Conservation (phyloP, 2,113 vertebrate species). For the Carollia perspicillata region DNA sequence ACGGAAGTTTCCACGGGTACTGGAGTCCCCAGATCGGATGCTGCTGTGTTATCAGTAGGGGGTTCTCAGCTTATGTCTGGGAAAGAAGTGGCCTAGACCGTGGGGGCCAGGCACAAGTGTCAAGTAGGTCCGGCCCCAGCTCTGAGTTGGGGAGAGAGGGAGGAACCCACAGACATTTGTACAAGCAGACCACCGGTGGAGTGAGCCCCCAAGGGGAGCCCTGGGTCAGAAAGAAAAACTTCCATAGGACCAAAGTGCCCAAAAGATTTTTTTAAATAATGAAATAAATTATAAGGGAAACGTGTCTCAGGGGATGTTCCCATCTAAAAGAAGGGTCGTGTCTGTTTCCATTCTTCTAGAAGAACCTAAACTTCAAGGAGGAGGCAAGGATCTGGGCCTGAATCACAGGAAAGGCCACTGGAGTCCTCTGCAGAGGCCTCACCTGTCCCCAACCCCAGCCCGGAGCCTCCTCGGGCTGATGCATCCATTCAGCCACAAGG, state of each 20-base stretch:
- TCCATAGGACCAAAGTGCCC: neutral
- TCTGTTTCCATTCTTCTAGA: neutral
- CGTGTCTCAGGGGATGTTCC: neutral
- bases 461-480: neutral
- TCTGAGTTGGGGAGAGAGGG: neutral
- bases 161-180: neutral
- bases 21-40: neutral
- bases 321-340: neutral
- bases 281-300: neutral
- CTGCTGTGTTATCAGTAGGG: neutral
- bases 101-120: accelerated
- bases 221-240: neutral
- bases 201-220: neutral
- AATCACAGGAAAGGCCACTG: neutral
- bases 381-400: neutral
- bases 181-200: too few relatives aligned
- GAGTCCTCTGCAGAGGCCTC: neutral
- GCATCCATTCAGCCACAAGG: neutral
- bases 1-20: neutral
- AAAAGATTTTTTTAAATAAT: neutral
- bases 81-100: neutral
- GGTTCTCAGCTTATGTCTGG: neutral
- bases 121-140: accelerated
- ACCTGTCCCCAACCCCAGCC: neutral
- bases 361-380: neutral